Evolutionary conservation across 2,113 vertebrate genomes (phyloP), one percentile per base, ranked within the genome.

Genomic region (Apaloderma vittatum): DNA sequence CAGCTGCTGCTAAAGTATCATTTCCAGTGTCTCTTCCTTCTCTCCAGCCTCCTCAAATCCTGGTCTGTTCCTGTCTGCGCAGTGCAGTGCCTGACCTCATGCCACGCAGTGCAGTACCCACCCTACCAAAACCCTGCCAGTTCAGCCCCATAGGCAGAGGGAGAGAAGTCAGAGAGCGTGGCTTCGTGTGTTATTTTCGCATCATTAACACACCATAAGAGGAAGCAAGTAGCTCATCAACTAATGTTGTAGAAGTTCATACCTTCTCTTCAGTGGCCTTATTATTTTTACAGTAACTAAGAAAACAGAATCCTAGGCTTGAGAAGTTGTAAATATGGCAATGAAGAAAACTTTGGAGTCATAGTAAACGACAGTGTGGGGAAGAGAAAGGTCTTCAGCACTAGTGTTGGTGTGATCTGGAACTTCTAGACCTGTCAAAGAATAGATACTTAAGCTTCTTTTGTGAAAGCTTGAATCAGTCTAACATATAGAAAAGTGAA

Each of bases 1-100:
- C 18, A 74, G 55, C 4, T 4, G 13, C 51, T 59, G 22, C 15
- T 58, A 32, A 29, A 30, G 9, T 70, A 15, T 49, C 17, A 78
- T 55, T 0, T 0, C 12, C 21, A 2, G 0, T 30, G 13, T n/a
- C 18, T 40, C 22, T 46, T 81, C 65, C 27, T 51, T 58, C 18
- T 12, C 16, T 74, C 22, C 30, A 45, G 8, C 14, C 1, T 3
- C 12, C 40, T 40, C 40, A 40, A 52, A 0, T 66, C 22, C n/a
- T 62, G 11, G 6, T 48, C 24, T 66, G 19, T 11, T 71, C 45
- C 36, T 82, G 19, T 61, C 48, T 46, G 10, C 30, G n/a, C 32
- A 62, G 51, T 8, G 22, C 34, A 30, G 17, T 78, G 51, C 27
- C 29, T 78, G 67, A 36, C 46, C 16, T 84, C 2, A 0, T 73